Percentiles rank a stretch among this genome's conserved stretches.
These are phyloP conservation scores for Marmota flaviventris DNA, from an alignment of 2,113 vertebrate genomes.

Conservation along the genomic window DNA sequence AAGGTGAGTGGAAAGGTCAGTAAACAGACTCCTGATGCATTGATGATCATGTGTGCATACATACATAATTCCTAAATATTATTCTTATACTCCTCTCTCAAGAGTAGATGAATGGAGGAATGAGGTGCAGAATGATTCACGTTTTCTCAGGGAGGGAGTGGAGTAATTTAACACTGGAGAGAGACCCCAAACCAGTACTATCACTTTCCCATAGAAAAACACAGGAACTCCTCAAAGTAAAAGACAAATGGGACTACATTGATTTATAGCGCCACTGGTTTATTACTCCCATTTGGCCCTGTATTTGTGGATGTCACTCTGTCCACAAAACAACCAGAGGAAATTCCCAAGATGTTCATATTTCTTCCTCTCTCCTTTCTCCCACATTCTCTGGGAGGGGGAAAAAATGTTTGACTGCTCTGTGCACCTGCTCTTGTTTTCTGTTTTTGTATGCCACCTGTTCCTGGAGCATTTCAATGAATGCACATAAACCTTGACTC, in stretches of 20 bases:
- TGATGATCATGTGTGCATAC: too few species aligned
- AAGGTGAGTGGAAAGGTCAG: neutral
- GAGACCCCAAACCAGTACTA: neutral
- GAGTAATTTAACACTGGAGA: neutral
- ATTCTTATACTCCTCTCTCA: neutral
- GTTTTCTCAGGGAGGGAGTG: neutral
- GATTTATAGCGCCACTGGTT: neutral
- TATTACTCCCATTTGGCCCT: neutral
- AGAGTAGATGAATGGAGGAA: neutral
- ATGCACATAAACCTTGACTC: constrained; percentile 5
- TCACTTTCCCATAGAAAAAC: neutral
- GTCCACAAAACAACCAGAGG: neutral
- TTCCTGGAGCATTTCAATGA: neutral
- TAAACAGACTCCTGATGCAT: neutral
- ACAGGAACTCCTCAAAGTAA: neutral
- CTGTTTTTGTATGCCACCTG: constrained; percentile 43
- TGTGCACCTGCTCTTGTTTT: neutral
- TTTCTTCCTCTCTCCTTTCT: neutral
- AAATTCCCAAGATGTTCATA: neutral
- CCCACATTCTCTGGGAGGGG: neutral
- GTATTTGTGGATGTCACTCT: neutral
- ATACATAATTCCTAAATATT: neutral
- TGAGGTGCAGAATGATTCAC: neutral
- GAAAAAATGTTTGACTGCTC: neutral
- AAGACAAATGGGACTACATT: neutral